Conservation (phyloP, 2,888 invertebrate species). For the Luperina testacea region DNA sequence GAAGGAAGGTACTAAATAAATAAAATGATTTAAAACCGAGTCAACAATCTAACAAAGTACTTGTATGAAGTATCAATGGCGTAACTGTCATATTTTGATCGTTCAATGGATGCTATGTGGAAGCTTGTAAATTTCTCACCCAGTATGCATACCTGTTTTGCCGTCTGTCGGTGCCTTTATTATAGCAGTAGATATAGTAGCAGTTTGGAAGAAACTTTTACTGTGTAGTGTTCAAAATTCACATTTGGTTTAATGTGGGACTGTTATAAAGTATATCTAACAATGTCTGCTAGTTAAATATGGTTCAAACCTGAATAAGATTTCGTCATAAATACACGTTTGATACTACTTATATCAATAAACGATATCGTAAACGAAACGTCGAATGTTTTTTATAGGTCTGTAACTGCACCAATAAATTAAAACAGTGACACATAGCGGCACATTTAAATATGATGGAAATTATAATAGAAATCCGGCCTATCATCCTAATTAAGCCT, state of each 20-base stretch:
- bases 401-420: constrained; percentile 14
- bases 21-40: constrained; percentile 37
- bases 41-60: constrained; percentile 42
- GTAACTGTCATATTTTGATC: constrained; percentile 42
- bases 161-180: neutral
- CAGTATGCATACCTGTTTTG: constrained; percentile 26
- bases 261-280: constrained; percentile 2
- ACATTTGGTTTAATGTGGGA: neutral
- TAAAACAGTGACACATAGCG: constrained; percentile 25
- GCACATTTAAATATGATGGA: constrained; percentile 42
- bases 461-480: constrained; percentile 52
- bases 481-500: constrained; percentile 61
- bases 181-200: neutral
- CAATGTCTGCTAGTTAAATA: neutral
- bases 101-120: constrained; percentile 32
- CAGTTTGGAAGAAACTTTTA: neutral
- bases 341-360: constrained; percentile 7
- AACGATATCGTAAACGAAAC: constrained; percentile 20
- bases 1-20: constrained; percentile 42
- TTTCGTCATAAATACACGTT: constrained; percentile 10
- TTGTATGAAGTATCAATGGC: constrained; percentile 42
- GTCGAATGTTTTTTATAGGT: constrained; percentile 8
- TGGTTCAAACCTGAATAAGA: neutral
- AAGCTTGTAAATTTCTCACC: constrained; percentile 32
- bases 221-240: neutral